Conservation (phyloP, 2,113 vertebrate genomes). For the Peucedramus taeniatus region DNA sequence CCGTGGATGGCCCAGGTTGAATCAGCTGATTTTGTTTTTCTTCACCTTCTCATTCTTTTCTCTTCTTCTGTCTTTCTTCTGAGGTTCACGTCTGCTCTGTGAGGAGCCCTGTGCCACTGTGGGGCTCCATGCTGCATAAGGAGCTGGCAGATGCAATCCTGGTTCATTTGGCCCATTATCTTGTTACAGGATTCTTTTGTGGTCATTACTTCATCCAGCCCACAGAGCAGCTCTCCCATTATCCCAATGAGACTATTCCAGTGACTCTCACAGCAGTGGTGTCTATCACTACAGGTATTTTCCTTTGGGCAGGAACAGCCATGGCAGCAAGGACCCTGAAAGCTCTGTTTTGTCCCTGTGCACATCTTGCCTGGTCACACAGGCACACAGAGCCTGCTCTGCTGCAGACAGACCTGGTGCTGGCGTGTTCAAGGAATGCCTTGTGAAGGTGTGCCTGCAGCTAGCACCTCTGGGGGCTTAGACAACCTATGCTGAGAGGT, state of each 20-base stretch:
- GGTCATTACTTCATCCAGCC: neutral
- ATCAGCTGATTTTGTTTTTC: neutral
- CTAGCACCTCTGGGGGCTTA: neutral
- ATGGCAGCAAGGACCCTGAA: neutral
- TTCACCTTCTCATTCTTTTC: neutral
- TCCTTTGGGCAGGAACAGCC: neutral
- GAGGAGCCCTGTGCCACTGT: neutral
- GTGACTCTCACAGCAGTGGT: neutral
- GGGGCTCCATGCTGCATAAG: neutral
- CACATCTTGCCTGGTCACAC: neutral
- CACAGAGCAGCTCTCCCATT: neutral
- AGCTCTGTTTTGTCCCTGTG: neutral
- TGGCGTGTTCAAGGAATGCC: neutral
- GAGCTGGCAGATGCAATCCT: neutral
- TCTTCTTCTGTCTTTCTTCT: neutral
- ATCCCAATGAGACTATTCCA: neutral
- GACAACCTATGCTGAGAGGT: neutral
- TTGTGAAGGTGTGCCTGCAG: neutral
- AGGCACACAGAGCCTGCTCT: neutral
- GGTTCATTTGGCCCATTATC: neutral
- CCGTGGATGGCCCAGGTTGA: neutral
- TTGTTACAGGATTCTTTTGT: neutral
- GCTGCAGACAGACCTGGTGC: fast-evolving
- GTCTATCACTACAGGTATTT: neutral
- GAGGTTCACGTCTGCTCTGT: neutral